A percentile compares a stretch with the other conserved stretches of the same genome.
These are phyloP conservation scores for Conopomorpha cramerella DNA, from an alignment of 1,140 invertebrate genomes.

Conservation along the genomic window DNA sequence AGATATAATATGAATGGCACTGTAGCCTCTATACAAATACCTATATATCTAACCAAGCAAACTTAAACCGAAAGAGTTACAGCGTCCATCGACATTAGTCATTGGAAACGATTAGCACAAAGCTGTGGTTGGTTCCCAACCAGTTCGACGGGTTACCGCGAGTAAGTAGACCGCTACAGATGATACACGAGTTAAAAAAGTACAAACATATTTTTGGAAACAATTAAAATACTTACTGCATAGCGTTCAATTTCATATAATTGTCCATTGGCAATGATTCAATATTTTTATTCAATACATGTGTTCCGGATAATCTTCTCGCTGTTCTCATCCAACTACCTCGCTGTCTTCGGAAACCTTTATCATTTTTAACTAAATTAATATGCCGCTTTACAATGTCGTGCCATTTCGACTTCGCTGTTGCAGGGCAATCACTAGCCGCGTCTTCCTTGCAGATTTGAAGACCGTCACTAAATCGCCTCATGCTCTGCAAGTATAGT, in stretches of 20 bases:
- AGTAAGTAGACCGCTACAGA: background rate
- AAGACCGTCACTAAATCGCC: constrained; percentile 60
- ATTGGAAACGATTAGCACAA: constrained; percentile 26
- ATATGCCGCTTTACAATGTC: constrained; percentile 61
- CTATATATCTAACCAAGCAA: too few species aligned
- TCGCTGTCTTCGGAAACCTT: constrained; percentile 60
- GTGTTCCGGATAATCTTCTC: constrained; percentile 47
- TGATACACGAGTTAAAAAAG: too few species aligned
- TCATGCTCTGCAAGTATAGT: constrained; percentile 58
- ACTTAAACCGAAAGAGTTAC: constrained; percentile 3
- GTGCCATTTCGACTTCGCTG: constrained; percentile 60
- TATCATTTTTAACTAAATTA: constrained; percentile 59
- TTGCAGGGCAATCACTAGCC: constrained; percentile 56
- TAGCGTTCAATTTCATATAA: constrained; percentile 52
- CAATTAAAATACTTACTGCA: constrained; percentile 42
- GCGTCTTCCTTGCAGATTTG: constrained; percentile 61
- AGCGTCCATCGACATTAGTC: constrained; percentile 12
- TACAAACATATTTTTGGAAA: constrained; percentile 2
- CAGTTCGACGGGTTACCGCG: constrained; percentile 17
- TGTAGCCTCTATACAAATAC: too few species aligned
- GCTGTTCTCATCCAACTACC: constrained; percentile 63
- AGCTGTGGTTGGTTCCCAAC: constrained; percentile 21
- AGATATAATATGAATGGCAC: too few species aligned
- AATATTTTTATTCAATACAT: constrained; percentile 25
- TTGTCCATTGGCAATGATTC: constrained; percentile 34